Conservation (phyloP, 2,797 vertebrate species). For the Halcyon badia region DNA sequence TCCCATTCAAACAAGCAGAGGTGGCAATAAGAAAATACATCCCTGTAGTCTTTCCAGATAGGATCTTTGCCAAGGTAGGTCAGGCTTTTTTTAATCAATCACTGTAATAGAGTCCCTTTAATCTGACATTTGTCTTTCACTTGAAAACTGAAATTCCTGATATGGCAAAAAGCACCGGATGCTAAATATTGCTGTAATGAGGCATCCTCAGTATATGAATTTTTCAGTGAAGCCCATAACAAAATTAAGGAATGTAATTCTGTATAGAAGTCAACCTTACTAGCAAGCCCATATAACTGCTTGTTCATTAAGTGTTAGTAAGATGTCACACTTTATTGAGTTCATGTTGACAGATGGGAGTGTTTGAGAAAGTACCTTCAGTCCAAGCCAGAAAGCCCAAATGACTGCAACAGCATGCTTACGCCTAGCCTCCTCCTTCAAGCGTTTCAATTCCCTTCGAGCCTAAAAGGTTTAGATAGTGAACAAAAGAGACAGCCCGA, state of each 20-base stretch:
- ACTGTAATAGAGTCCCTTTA: background rate
- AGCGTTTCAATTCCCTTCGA: conserved; percentile 96
- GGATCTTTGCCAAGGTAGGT: background rate
- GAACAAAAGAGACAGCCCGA: conserved; percentile 81
- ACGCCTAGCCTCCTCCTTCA: conserved; percentile 98
- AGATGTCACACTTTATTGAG: conserved; percentile 52
- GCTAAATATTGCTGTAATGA: background rate
- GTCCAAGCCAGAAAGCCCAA: conserved; percentile 99
- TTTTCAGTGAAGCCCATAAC: background rate
- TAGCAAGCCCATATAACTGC: background rate
- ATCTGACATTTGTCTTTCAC: background rate
- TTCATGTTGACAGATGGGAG: conserved; percentile 59
- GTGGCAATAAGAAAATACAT: conserved; percentile 47
- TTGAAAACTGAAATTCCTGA: background rate
- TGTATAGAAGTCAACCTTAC: background rate
- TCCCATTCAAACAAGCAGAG: conserved; percentile 1
- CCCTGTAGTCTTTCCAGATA: background rate
- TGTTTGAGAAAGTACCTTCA: conserved; percentile 90
- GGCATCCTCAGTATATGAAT: background rate
- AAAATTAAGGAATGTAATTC: conserved; percentile 24
- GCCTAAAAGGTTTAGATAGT: conserved; percentile 91
- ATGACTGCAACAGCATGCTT: conserved; percentile 98
- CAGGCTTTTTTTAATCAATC: conserved; percentile 33
- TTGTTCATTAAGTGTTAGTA: conserved; percentile 72
- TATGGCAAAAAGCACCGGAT: background rate